Percentiles rank a stretch among this genome's conserved stretches.
Conservation (phyloP, 2,113 vertebrate genomes). For the Aldabrachelys gigantea region DNA sequence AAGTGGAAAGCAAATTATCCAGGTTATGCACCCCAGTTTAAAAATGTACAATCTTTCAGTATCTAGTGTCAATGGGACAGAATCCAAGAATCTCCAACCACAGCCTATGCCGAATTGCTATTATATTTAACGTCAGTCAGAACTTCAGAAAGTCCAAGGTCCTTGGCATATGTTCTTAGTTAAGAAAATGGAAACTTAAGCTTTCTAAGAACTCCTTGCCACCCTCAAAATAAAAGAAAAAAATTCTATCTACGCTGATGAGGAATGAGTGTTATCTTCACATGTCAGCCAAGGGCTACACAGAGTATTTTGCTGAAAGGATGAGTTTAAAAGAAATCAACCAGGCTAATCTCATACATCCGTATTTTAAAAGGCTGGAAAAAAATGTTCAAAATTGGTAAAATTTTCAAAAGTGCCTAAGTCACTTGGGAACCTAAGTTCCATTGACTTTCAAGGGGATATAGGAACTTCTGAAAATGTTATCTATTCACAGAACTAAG, state of each 20-base stretch:
- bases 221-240: slow-evolving; percentile 74
- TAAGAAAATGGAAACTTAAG: slow-evolving; percentile 77
- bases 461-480: background rate
- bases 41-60: slow-evolving; percentile 55
- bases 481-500: background rate
- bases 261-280: slow-evolving; percentile 62
- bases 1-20: slow-evolving; percentile 72
- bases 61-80: slow-evolving; percentile 56
- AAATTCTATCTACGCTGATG: slow-evolving; percentile 63
- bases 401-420: background rate
- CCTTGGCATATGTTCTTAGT: slow-evolving; percentile 75
- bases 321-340: slow-evolving; percentile 42
- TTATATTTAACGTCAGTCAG: slow-evolving; percentile 73
- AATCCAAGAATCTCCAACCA: slow-evolving; percentile 60
- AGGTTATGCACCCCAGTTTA: slow-evolving; percentile 61
- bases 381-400: background rate
- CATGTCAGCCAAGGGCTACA: slow-evolving; percentile 56
- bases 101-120: slow-evolving; percentile 54
- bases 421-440: background rate
- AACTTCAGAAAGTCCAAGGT: slow-evolving; percentile 68
- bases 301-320: slow-evolving; percentile 47
- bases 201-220: slow-evolving; percentile 70
- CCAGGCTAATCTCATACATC: background rate
- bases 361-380: background rate
- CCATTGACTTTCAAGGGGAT: background rate